Conservation (phyloP, 2,888 invertebrate species). For the Nymphalis c-album region DNA sequence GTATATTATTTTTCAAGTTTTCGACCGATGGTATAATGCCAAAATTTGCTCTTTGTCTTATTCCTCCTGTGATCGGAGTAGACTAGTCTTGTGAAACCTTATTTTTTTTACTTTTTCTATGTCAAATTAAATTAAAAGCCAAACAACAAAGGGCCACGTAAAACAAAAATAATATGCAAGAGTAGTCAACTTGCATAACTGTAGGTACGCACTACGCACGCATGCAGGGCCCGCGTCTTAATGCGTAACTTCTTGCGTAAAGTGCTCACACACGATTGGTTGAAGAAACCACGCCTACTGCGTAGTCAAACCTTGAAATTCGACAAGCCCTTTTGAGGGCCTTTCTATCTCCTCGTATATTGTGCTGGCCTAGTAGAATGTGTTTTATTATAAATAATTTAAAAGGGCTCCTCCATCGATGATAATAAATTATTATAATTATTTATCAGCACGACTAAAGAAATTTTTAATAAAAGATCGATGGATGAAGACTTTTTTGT, state of each 20-base stretch:
- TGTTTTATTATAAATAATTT: slow-evolving; percentile 83
- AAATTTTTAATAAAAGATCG: background rate
- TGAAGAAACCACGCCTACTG: slow-evolving; percentile 73
- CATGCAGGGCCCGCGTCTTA: slow-evolving; percentile 48
- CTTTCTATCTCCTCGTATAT: slow-evolving; percentile 65
- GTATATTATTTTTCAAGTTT: too few species aligned
- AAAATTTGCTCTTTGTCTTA: too few species aligned
- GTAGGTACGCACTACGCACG: background rate
- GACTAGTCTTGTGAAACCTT: too few species aligned
- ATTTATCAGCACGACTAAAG: background rate
- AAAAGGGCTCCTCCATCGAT: slow-evolving; percentile 62
- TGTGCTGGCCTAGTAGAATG: slow-evolving; percentile 73
- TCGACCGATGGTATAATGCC: too few species aligned
- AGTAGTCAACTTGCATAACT: background rate
- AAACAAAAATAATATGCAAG: too few species aligned
- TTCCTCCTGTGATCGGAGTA: too few species aligned
- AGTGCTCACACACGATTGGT: slow-evolving; percentile 63
- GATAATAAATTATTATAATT: slow-evolving; percentile 38
- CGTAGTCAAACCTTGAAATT: slow-evolving; percentile 74
- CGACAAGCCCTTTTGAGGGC: slow-evolving; percentile 71
- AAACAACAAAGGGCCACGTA: too few species aligned
- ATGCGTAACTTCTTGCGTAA: slow-evolving; percentile 74
- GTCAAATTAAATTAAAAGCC: too few species aligned
- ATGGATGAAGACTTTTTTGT: background rate
- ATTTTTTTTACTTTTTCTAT: too few species aligned